These are phyloP conservation scores for Gambusia yucatana DNA, from an alignment of 2,797 vertebrate species.

Conservation along the genomic window DNA sequence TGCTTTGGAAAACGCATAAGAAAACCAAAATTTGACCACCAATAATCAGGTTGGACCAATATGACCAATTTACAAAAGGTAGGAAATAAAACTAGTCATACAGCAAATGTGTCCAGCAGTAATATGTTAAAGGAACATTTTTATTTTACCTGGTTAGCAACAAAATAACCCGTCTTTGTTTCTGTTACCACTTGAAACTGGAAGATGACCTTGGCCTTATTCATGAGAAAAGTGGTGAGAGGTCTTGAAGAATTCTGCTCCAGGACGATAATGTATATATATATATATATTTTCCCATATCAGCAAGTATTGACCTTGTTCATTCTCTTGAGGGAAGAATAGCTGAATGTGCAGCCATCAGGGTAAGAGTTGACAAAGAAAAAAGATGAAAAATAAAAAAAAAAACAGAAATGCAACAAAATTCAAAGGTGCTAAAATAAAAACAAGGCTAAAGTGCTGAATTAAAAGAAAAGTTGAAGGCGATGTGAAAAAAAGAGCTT, in stretches of 20 bases:
- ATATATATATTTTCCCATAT: background rate
- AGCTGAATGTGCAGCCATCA: background rate
- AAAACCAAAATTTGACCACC: background rate
- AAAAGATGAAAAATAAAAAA: background rate
- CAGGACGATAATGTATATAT: background rate
- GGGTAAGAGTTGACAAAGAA: background rate
- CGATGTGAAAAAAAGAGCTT: background rate
- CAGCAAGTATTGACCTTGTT: background rate
- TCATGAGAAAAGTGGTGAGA: background rate
- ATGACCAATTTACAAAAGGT: background rate
- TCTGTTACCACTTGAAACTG: background rate
- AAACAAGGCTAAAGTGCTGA: background rate
- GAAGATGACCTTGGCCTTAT: background rate
- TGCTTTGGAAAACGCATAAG: background rate
- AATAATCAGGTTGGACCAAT: background rate
- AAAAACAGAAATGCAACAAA: background rate
- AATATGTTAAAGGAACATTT: background rate
- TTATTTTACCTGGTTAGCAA: background rate
- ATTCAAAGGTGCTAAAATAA: background rate
- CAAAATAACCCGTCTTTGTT: background rate
- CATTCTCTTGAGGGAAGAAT: background rate
- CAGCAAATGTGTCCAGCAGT: background rate
- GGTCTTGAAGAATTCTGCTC: background rate
- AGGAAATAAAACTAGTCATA: background rate
- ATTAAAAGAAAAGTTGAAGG: background rate